phyloP scores from a whole-genome alignment of 2,888 invertebrate species.

The Caradrina clavipalpis region DNA sequence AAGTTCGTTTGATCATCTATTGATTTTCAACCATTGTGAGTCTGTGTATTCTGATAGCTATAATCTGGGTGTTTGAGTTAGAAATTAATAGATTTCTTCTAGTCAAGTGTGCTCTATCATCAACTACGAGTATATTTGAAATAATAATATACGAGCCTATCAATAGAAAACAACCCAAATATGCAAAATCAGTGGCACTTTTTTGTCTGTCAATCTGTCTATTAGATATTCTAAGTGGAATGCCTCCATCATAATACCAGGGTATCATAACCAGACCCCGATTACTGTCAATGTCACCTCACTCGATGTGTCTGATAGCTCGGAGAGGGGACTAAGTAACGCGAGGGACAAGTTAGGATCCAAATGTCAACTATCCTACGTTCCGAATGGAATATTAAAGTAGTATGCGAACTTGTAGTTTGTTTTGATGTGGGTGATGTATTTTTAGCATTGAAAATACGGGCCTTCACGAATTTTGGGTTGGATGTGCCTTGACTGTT shows the following conservation, averaged over 20 bases:
- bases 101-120: too few relatives aligned
- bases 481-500: background rate
- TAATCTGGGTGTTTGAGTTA: too few relatives aligned
- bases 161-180: background rate
- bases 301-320: constrained; percentile 41
- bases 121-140: too few relatives aligned
- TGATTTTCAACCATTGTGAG: too few relatives aligned
- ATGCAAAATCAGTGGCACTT: background rate
- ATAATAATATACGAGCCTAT: too few relatives aligned
- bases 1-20: too few relatives aligned
- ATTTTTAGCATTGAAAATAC: constrained; percentile 5
- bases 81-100: too few relatives aligned
- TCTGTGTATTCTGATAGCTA: too few relatives aligned
- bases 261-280: constrained; percentile 29
- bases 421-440: background rate
- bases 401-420: background rate
- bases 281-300: constrained; percentile 48
- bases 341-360: constrained; percentile 22
- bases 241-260: constrained; percentile 16
- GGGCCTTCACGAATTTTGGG: background rate
- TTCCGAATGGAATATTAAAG: constrained; percentile 25
- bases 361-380: constrained; percentile 32
- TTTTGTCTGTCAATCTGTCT: constrained; percentile 1
- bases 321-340: constrained; percentile 21
- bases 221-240: constrained; percentile 32